Evolutionary conservation across 2,888 invertebrate genomes (phyloP).

Genomic region (Cantharis nigra): DNA sequence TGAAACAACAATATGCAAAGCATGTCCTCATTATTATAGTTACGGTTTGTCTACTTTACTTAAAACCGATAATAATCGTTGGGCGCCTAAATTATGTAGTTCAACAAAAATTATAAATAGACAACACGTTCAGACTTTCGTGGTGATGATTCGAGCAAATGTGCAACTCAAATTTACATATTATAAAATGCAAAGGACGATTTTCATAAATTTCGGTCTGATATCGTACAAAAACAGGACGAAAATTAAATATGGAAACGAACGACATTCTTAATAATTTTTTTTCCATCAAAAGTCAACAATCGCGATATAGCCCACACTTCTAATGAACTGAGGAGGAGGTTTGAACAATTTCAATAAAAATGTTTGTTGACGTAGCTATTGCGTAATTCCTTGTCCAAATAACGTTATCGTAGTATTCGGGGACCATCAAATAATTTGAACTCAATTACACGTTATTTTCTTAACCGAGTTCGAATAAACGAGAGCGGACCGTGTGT

Average conservation of each 20-base stretch:
- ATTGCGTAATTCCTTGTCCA: neutral
- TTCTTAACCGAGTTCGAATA: neutral
- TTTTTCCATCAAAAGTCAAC: neutral
- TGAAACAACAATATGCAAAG: neutral
- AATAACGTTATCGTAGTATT: neutral
- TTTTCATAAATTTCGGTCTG: neutral
- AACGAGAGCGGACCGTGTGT: neutral
- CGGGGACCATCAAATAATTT: neutral
- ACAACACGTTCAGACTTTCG: neutral
- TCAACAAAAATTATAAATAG: neutral
- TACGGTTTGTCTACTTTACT: neutral
- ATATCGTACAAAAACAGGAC: neutral
- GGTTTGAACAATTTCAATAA: neutral
- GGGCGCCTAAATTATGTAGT: neutral
- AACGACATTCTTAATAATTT: neutral
- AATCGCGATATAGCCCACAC: neutral
- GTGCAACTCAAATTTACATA: neutral
- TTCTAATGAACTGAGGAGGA: neutral
- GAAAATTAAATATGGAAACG: neutral
- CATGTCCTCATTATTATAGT: neutral
- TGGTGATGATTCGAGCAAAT: neutral
- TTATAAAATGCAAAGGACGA: neutral
- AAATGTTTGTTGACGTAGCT: neutral
- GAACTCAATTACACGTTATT: neutral
- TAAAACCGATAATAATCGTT: neutral